Conservation (phyloP, 2,888 invertebrate species). For the Drosophila anomelani region DNA sequence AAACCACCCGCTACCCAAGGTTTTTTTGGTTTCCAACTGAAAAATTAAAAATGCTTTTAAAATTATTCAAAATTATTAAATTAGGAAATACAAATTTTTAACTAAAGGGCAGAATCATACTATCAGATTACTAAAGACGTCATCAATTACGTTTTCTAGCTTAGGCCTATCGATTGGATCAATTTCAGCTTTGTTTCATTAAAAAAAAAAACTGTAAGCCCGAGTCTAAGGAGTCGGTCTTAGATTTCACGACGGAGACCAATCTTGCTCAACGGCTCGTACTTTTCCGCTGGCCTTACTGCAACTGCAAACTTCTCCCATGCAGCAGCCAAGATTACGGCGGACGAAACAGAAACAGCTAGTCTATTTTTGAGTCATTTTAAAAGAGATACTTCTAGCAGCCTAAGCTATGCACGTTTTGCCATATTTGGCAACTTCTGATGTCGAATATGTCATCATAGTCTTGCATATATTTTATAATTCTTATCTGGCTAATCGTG, state of each 20-base stretch:
- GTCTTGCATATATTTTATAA: neutral
- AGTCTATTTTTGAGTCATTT: conserved; percentile 48
- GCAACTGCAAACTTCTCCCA: conserved; percentile 68
- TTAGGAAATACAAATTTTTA: neutral
- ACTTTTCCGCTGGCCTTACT: conserved; percentile 85
- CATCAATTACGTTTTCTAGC: conserved; percentile 80
- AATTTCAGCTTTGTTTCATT: conserved; percentile 63
- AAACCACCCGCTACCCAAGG: conserved; percentile 95
- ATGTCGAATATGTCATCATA: conserved; percentile 85
- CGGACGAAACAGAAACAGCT: conserved; percentile 75
- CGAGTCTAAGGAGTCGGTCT: conserved; percentile 71
- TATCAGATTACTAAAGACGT: conserved; percentile 85
- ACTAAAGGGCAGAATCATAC: neutral
- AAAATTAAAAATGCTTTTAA: neutral
- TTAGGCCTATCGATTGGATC: conserved; percentile 58
- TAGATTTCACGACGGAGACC: conserved; percentile 55
- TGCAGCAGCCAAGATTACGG: conserved; percentile 84
- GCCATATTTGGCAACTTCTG: conserved; percentile 70
- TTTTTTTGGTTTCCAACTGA: conserved; percentile 90
- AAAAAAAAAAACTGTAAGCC: conserved; percentile 54
- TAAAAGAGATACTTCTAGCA: conserved; percentile 69
- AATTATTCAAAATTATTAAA: neutral
- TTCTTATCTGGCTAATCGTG: neutral
- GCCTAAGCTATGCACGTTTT: conserved; percentile 63
- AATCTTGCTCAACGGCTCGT: conserved; percentile 70